A percentile compares a stretch with the other conserved stretches of the same genome.
Conservation (phyloP, 2,888 invertebrate genomes). For the Uropetala carovei region DNA sequence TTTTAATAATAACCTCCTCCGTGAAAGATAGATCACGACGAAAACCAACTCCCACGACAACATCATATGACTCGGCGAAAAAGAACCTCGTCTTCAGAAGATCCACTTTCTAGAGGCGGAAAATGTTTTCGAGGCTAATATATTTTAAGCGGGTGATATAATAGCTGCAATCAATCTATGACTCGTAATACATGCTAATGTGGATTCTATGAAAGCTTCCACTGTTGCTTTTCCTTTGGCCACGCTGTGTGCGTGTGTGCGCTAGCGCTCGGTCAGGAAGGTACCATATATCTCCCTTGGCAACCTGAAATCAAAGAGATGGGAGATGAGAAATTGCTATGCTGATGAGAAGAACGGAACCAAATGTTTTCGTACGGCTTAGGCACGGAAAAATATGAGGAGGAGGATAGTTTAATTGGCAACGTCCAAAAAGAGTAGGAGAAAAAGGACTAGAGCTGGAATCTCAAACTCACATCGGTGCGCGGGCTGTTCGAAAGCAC, state of each 20-base stretch:
- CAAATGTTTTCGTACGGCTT: slow-evolving; percentile 24
- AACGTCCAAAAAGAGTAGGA: not conserved
- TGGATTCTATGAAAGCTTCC: slow-evolving; percentile 22
- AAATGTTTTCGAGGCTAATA: slow-evolving; percentile 3
- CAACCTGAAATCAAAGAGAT: slow-evolving; percentile 31
- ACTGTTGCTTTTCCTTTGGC: slow-evolving; percentile 26
- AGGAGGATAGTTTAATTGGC: not conserved
- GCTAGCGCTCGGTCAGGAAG: not conserved
- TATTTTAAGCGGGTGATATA: not conserved
- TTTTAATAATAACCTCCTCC: not conserved
- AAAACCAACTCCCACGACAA: not conserved
- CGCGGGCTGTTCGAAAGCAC: too few relatives aligned
- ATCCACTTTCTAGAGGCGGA: not conserved
- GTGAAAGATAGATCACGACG: not conserved
- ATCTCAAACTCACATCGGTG: too few relatives aligned
- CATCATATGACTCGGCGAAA: not conserved
- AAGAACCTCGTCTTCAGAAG: not conserved
- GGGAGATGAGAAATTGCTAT: slow-evolving; percentile 22
- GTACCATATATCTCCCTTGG: slow-evolving; percentile 8
- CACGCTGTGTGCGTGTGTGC: not conserved
- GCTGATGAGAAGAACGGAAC: slow-evolving; percentile 35
- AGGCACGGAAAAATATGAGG: not conserved
- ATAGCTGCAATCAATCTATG: slow-evolving; percentile 14
- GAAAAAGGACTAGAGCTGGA: too few relatives aligned
- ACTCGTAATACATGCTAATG: slow-evolving; percentile 32